Evolutionary conservation across 1,140 invertebrate species (phyloP).

Genomic region (Anagrus nilaparvatae): DNA sequence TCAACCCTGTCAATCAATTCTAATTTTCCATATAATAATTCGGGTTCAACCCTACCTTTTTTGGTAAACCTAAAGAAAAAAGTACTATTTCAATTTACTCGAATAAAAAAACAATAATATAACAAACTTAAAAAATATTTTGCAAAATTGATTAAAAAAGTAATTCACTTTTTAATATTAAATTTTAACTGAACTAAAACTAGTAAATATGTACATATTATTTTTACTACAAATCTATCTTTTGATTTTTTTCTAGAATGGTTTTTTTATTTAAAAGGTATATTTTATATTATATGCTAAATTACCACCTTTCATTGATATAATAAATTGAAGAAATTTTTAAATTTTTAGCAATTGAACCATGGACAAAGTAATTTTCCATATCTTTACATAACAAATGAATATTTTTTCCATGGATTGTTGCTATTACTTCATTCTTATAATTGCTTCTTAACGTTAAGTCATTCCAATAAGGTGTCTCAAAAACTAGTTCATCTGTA

Average conservation of each 20-base stretch:
- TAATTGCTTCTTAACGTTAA: constrained; percentile 14
- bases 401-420: constrained; percentile 7
- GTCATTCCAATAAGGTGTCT: constrained; percentile 9
- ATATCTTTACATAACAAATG: too few relatives aligned
- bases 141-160: too few relatives aligned
- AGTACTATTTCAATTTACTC: too few relatives aligned
- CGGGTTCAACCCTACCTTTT: constrained; percentile 2
- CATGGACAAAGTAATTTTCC: too few relatives aligned
- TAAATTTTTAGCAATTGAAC: too few relatives aligned
- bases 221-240: neutral
- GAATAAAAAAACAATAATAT: too few relatives aligned
- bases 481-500: neutral
- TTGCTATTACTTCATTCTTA: constrained; percentile 13
- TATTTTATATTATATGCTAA: neutral
- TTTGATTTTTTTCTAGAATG: too few relatives aligned
- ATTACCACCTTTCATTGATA: constrained; percentile 7
- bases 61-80: constrained; percentile 11
- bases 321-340: constrained; percentile 11
- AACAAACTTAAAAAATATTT: too few relatives aligned
- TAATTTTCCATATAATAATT: neutral
- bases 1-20: constrained; percentile 14
- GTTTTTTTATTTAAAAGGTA: too few relatives aligned
- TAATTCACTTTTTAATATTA: too few relatives aligned
- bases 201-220: too few relatives aligned
- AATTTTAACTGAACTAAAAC: too few relatives aligned